Base-by-base conservation (phyloP, 2,888 invertebrate species). In the Iphiclides podalirius region DNA sequence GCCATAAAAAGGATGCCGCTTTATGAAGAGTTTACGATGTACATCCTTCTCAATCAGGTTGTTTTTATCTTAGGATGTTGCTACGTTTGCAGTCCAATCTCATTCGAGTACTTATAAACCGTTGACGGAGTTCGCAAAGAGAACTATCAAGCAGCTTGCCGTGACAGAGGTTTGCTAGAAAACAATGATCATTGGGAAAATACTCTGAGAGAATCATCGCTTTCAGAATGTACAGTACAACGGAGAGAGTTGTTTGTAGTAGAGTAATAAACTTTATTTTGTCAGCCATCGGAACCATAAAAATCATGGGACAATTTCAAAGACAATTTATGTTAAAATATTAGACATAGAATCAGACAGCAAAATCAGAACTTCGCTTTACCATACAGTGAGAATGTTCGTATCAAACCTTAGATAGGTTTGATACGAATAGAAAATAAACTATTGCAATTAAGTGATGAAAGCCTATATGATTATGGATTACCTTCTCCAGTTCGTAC, bases 41-140 rank as follows among this genome's bases (percentile, higher is more conserved):
- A 9, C 66, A 69, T 59, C 61, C 60, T 11, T 53, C 47, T 3
- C 54, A 58, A 20, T 52, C 48, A 14, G 52, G 57, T 39, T 56
- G 55, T 41, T n/a, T n/a, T n/a, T 59, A 58, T 57, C 53, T 68
- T n/a, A 47, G 66, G 20, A 34, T 67, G n/a, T 14, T 55, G 15
- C 53, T 58, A 57, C 38, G 55, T 68, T 34, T 39, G 48, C 38
- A 64, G 62, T 11, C 64, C 66, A n/a, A n/a, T n/a, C n/a, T n/a
- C n/a, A 39, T 64, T 66, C 52, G 31, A 31, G 47, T 31, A 49
- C 53, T 42, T 60, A 4, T 52, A 50, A 54, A 64, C 59, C 20
- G 58, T 64, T 4, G 34, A 61, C 44, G 63, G 67, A 9, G 26
- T 53, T 35, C n/a, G 58, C 11, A 52, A 52, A 36, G 60, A 48